phyloP scores from a whole-genome alignment of 2,797 vertebrate species.

The Podarcis lilfordi region DNA sequence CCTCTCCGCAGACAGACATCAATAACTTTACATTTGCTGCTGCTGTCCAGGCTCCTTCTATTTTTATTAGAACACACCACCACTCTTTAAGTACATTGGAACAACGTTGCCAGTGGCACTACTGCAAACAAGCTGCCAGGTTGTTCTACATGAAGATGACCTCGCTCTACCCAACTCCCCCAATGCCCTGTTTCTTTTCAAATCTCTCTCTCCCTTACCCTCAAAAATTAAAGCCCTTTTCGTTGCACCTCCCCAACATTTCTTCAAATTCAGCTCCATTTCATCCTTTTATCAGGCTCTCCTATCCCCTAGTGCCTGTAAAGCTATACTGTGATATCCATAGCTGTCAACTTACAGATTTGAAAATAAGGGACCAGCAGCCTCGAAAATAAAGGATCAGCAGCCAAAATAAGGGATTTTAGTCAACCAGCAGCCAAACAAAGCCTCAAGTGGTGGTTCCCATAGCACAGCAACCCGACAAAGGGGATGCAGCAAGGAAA shows the following conservation, averaged over 20 bases:
- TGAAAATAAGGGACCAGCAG: too few relatives aligned
- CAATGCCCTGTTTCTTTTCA: not conserved
- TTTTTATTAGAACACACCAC: slow-evolving; percentile 38
- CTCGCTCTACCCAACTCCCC: not conserved
- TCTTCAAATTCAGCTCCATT: not conserved
- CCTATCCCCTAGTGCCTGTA: too few relatives aligned
- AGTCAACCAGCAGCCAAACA: too few relatives aligned
- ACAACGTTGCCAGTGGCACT: slow-evolving; percentile 1
- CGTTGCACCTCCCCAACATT: too few relatives aligned
- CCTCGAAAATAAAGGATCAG: too few relatives aligned
- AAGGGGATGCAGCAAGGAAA: too few relatives aligned
- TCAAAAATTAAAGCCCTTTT: not conserved
- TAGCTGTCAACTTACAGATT: too few relatives aligned
- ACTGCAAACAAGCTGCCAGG: not conserved
- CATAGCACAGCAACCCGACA: too few relatives aligned
- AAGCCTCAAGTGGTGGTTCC: too few relatives aligned
- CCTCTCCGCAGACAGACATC: slow-evolving; percentile 59
- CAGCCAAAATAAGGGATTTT: too few relatives aligned
- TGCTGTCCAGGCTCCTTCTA: not conserved
- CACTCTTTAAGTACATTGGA: slow-evolving; percentile 53
- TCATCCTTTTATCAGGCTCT: not conserved
- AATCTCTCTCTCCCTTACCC: not conserved
- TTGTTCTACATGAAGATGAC: not conserved
- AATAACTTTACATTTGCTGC: slow-evolving; percentile 58
- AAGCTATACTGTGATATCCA: too few relatives aligned